These are phyloP conservation scores for Sapajus apella DNA, from an alignment of 2,113 vertebrate genomes.

Conservation along the genomic window DNA sequence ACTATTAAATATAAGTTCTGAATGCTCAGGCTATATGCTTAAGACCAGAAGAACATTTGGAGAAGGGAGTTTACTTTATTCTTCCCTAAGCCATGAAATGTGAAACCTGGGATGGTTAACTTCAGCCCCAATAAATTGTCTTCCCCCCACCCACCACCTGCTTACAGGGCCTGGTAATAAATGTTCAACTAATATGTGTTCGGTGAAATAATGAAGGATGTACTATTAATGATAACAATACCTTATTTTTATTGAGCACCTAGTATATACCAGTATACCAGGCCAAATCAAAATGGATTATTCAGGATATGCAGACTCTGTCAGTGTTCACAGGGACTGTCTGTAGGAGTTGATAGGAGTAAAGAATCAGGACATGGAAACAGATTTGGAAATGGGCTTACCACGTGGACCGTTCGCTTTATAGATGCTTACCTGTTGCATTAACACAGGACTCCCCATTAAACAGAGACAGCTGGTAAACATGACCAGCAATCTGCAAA, in stretches of 20 bases:
- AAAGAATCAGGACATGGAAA: neutral
- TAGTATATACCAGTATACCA: fast-evolving
- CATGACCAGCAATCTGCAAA: neutral
- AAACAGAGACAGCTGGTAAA: no score
- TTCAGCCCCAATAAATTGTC: neutral
- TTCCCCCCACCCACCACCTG: neutral
- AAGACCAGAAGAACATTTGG: neutral
- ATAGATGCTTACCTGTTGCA: fast-evolving
- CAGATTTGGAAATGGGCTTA: neutral
- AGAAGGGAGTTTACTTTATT: fast-evolving
- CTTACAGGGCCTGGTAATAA: neutral
- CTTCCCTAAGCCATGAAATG: neutral
- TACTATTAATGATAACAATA: neutral
- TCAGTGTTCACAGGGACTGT: no score
- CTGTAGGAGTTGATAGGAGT: neutral
- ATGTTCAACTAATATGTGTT: no score
- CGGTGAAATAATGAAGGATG: neutral
- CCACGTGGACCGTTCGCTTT: fast-evolving
- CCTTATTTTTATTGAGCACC: neutral
- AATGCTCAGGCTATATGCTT: fast-evolving
- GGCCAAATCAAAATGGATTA: no score
- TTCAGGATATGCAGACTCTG: fast-evolving
- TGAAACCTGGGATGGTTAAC: neutral
- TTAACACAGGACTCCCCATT: neutral
- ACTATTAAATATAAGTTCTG: no score